Evolutionary conservation across 2,797 vertebrate species (phyloP).

Genomic region (Paedocypris micromegethes): DNA sequence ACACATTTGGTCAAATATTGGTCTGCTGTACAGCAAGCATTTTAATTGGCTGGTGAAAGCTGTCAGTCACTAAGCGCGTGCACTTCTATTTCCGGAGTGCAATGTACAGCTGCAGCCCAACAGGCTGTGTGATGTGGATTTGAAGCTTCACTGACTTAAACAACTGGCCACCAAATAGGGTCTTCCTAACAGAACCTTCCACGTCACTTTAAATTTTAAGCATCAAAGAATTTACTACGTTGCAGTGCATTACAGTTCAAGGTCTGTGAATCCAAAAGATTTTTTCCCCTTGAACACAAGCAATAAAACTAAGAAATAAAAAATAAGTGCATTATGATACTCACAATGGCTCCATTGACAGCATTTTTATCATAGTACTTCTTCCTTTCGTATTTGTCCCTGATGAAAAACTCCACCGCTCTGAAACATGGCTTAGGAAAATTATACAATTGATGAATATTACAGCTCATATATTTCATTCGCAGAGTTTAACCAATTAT

Average conservation of each 20-base stretch:
- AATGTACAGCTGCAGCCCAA: constrained; percentile 30
- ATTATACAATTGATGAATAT: background rate
- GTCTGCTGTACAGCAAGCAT: background rate
- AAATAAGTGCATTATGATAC: constrained; percentile 55
- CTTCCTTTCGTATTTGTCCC: constrained; percentile 99
- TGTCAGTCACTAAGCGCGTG: background rate
- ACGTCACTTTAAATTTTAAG: no score
- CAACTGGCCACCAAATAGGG: constrained; percentile 13
- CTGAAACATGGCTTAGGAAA: constrained; percentile 79
- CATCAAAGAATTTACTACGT: background rate
- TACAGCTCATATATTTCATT: background rate
- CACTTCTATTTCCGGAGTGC: background rate
- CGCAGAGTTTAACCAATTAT: background rate
- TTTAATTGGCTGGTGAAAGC: constrained; percentile 13
- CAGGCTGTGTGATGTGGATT: constrained; percentile 27
- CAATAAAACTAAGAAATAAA: background rate
- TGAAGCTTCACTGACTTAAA: constrained; percentile 13
- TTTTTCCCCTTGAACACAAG: background rate
- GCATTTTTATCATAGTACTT: constrained; percentile 90
- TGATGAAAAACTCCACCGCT: constrained; percentile 98
- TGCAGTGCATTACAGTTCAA: background rate
- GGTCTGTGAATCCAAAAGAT: background rate
- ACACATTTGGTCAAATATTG: background rate
- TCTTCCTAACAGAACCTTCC: background rate
- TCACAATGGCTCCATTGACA: constrained; percentile 76